phyloP scores from a whole-genome alignment of 2,888 invertebrate species.

The Subacronicta megacephala region DNA sequence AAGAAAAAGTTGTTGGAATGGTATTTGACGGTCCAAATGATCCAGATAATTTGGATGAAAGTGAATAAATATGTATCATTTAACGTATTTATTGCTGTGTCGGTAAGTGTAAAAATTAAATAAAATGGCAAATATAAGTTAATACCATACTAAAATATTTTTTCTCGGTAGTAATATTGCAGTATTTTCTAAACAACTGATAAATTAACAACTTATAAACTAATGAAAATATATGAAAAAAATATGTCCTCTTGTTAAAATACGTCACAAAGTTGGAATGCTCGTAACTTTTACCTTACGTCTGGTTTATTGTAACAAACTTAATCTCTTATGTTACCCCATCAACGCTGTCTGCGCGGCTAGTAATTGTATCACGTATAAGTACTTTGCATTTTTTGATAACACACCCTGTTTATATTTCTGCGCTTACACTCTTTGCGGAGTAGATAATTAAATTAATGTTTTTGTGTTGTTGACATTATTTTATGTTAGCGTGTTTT shows the following conservation, averaged over 20 bases:
- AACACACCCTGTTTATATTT: conserved; percentile 51
- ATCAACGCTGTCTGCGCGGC: conserved; percentile 49
- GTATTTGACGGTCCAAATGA: too few species aligned
- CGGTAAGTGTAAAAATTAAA: conserved; percentile 27
- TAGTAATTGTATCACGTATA: conserved; percentile 61
- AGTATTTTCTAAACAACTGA: too few species aligned
- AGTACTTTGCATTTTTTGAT: conserved; percentile 62
- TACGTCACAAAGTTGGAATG: conserved; percentile 30
- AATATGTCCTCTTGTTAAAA: conserved; percentile 36
- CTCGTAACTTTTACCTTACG: conserved; percentile 50
- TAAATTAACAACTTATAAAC: too few species aligned
- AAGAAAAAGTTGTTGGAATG: conserved; percentile 6
- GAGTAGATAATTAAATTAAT: conserved; percentile 47
- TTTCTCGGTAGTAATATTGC: too few species aligned
- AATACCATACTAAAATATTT: too few species aligned
- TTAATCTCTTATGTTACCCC: conserved; percentile 67
- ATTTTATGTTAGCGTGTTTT: not conserved
- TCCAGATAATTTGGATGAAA: too few species aligned
- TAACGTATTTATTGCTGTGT: conserved; percentile 21
- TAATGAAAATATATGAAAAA: too few species aligned
- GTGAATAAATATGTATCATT: too few species aligned
- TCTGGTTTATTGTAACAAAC: conserved; percentile 60
- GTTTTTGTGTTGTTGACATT: conserved; percentile 17
- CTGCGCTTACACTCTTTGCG: conserved; percentile 35
- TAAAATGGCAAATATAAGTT: too few species aligned